Evolutionary conservation across 2,113 vertebrate genomes (phyloP).

Genomic region (Chascanopsetta lugubris): DNA sequence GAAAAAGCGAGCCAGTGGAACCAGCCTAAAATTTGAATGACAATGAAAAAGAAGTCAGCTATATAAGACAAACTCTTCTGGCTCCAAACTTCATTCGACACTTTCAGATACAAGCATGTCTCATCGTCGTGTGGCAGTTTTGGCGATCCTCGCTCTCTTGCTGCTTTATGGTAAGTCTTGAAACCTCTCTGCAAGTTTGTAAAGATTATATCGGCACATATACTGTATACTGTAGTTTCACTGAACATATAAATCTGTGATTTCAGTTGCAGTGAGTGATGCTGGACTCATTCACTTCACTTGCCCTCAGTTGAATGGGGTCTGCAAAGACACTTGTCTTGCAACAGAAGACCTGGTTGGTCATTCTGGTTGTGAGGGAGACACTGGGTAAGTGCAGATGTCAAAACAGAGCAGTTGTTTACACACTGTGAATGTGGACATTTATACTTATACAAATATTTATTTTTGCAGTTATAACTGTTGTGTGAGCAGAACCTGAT

Average conservation of each 20-base stretch:
- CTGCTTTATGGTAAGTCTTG: background rate
- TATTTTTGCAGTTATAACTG: background rate
- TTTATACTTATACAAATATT: no score
- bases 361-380: accelerated
- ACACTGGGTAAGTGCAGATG: no score
- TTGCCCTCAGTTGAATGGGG: no score
- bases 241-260: no score
- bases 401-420: no score
- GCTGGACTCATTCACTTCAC: accelerated
- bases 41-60: background rate
- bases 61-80: background rate
- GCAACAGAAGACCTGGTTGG: no score
- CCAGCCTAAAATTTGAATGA: background rate
- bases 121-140: background rate
- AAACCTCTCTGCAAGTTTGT: background rate
- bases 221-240: background rate
- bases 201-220: background rate
- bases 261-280: background rate
- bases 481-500: background rate
- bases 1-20: background rate
- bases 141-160: background rate
- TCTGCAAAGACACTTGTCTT: no score
- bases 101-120: background rate
- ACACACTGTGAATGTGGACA: no score
- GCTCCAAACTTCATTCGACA: background rate